These are phyloP conservation scores for Hylyphantes graminicola DNA, from an alignment of 1,140 invertebrate species.

Conservation along the genomic window DNA sequence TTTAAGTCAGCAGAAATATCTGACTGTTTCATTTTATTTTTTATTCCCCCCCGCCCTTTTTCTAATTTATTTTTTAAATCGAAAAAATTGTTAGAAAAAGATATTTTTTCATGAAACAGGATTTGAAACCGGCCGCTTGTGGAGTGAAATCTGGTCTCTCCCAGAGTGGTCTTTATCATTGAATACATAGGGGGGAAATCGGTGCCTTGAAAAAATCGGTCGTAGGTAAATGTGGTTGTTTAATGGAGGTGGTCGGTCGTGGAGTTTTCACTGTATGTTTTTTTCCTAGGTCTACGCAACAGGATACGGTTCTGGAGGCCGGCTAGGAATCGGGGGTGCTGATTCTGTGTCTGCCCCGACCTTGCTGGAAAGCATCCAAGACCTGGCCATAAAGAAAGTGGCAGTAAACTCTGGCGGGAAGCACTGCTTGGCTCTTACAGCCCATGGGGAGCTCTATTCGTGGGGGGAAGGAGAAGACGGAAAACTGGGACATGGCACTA, in stretches of 20 bases:
- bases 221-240: too few relatives aligned
- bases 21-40: constrained; percentile 88
- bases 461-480: constrained; percentile 98
- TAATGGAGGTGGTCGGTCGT: too few relatives aligned
- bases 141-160: too few relatives aligned
- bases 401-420: constrained; percentile 97
- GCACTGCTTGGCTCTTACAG: constrained; percentile 91
- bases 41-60: constrained; percentile 85
- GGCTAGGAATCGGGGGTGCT: constrained; percentile 90
- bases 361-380: constrained; percentile 89
- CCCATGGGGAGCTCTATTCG: constrained; percentile 93
- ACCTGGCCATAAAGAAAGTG: constrained; percentile 94
- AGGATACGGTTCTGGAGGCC: constrained; percentile 91
- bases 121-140: too few relatives aligned
- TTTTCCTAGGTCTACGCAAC: constrained; percentile 70
- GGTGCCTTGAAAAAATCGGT: too few relatives aligned
- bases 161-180: too few relatives aligned
- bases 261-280: too few relatives aligned
- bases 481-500: constrained; percentile 92
- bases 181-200: too few relatives aligned
- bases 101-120: too few relatives aligned
- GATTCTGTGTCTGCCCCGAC: constrained; percentile 91
- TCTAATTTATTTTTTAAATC: constrained; percentile 94
- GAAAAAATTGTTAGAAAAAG: too few relatives aligned
- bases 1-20: constrained; percentile 85